Evolutionary conservation across 2,888 invertebrate genomes (phyloP).

Genomic region (Cataglyphis altisquamis): DNA sequence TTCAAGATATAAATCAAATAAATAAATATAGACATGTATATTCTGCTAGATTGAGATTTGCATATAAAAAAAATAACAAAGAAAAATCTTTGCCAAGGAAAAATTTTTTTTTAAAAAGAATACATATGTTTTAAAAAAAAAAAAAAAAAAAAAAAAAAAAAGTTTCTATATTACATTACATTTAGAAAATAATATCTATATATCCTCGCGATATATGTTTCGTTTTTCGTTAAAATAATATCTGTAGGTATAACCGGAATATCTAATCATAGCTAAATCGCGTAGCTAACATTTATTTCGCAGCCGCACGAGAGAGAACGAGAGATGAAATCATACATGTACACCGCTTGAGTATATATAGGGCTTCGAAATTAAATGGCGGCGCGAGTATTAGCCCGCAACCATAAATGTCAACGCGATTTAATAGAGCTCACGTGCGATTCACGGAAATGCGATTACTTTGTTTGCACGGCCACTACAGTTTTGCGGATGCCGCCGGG

Average conservation of each 20-base stretch:
- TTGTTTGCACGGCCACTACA: constrained; percentile 35
- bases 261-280: not conserved
- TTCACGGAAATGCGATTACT: constrained; percentile 40
- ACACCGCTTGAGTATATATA: not conserved
- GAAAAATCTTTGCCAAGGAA: not conserved
- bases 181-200: not conserved
- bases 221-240: not conserved
- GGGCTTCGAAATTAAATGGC: constrained; percentile 16
- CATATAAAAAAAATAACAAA: not conserved
- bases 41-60: not conserved
- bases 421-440: constrained; percentile 48
- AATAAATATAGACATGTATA: not conserved
- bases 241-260: not conserved
- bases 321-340: constrained; percentile 4
- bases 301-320: not conserved
- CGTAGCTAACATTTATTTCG: constrained; percentile 7
- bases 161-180: not conserved
- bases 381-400: constrained; percentile 31
- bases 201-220: not conserved
- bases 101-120: not conserved
- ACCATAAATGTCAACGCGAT: constrained; percentile 38
- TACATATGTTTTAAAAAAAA: not conserved
- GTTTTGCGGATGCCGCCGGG: constrained; percentile 18
- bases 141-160: not conserved
- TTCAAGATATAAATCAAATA: constrained; percentile 16